Percentiles rank a stretch among this genome's conserved stretches.
phyloP scores from a whole-genome alignment of 2,113 vertebrate species.

The Aegotheles bennettii region DNA sequence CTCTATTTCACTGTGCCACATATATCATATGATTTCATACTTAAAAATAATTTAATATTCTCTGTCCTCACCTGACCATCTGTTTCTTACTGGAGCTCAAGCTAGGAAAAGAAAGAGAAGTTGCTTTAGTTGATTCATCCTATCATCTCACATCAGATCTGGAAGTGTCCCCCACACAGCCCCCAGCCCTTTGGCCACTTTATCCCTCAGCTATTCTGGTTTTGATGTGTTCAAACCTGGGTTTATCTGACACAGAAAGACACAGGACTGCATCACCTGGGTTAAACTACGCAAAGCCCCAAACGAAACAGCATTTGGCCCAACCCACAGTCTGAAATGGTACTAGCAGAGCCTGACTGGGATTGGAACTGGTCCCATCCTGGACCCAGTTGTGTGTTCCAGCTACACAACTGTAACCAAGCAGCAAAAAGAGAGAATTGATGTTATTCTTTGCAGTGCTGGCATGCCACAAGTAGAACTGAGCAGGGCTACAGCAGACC shows the following conservation, averaged over 20 bases:
- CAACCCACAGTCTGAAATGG: neutral
- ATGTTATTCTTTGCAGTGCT: neutral
- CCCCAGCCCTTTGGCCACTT: neutral
- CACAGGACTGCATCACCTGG: neutral
- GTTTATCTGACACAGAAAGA: neutral
- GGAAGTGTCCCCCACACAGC: neutral
- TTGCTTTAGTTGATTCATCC: neutral
- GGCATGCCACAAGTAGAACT: neutral
- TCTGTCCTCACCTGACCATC: constrained; percentile 27
- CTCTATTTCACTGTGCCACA: neutral
- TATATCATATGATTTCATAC: neutral
- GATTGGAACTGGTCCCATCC: neutral
- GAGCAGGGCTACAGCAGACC: neutral
- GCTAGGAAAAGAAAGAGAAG: neutral
- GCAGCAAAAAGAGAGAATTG: neutral
- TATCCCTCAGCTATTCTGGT: neutral
- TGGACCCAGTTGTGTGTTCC: neutral
- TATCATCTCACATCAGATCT: neutral
- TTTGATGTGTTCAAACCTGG: neutral
- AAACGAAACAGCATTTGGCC: neutral
- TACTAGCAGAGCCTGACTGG: neutral
- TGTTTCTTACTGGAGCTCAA: neutral
- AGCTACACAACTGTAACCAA: neutral
- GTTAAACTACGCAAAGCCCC: neutral
- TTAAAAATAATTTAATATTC: neutral